Evolutionary conservation across 2,797 vertebrate species (phyloP).

Genomic region (Halcyon badia): DNA sequence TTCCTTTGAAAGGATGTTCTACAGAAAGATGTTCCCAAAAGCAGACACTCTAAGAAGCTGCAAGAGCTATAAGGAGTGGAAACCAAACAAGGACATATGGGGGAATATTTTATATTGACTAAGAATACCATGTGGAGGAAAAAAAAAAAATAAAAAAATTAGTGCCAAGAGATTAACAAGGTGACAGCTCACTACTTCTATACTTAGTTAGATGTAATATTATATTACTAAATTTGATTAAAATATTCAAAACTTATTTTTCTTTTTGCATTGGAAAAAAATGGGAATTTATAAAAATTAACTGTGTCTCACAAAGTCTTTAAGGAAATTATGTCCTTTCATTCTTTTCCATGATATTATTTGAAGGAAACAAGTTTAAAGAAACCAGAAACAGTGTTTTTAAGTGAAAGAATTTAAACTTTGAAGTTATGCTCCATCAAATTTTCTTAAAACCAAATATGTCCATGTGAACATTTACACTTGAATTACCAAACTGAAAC

Average conservation of each 20-base stretch:
- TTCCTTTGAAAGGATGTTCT: conserved; percentile 3
- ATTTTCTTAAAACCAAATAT: background rate
- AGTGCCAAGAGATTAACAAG: background rate
- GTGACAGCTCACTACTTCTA: background rate
- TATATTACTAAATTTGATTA: background rate
- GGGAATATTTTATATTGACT: background rate
- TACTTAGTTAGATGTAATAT: background rate
- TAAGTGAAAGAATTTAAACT: background rate
- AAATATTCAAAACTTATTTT: background rate
- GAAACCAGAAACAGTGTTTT: background rate
- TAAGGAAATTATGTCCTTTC: background rate
- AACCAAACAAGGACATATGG: background rate
- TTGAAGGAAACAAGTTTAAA: background rate
- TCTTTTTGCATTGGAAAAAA: background rate
- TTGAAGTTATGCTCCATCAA: background rate
- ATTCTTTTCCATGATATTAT: background rate
- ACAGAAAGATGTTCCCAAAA: background rate
- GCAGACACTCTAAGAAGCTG: background rate
- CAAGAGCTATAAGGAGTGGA: background rate
- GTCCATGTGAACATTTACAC: background rate
- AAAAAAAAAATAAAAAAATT: background rate
- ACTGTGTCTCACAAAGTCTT: background rate
- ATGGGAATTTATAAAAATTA: background rate
- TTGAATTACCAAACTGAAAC: background rate
- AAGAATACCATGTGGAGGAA: background rate